A percentile compares a stretch with the other conserved stretches of the same genome.
phyloP scores from a whole-genome alignment of 2,113 vertebrate genomes.

The Boulengeromyrus knoepffleri region DNA sequence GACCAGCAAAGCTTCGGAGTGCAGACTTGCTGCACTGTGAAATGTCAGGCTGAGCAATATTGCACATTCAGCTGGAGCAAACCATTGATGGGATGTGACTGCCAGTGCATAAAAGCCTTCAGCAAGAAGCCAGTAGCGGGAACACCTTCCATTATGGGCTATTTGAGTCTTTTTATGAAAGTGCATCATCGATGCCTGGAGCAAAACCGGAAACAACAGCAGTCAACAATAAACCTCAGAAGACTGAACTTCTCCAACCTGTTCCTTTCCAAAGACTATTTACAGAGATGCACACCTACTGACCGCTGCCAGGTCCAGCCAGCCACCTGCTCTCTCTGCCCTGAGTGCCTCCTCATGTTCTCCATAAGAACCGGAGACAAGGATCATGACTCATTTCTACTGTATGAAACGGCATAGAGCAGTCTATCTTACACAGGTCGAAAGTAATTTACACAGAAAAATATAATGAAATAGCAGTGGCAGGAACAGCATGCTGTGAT shows the following conservation, averaged over 20 bases:
- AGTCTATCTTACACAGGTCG: neutral
- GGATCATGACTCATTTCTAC: neutral
- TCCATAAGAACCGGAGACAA: neutral
- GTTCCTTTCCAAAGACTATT: neutral
- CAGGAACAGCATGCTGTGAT: neutral
- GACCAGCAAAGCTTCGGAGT: neutral
- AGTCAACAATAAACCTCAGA: neutral
- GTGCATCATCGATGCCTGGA: neutral
- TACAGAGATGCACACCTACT: neutral
- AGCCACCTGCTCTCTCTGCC: neutral
- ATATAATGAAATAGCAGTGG: constrained; percentile 13
- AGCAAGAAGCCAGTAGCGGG: neutral
- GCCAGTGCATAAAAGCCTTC: neutral
- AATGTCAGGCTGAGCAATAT: neutral
- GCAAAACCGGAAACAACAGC: neutral
- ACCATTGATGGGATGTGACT: neutral
- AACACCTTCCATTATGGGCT: neutral
- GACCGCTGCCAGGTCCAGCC: neutral
- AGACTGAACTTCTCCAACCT: neutral
- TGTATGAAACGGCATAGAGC: neutral
- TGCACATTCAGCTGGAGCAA: neutral
- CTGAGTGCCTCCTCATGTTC: neutral
- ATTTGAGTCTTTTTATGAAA: neutral
- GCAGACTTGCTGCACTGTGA: neutral
- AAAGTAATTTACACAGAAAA: constrained; percentile 7